Base-by-base conservation (phyloP, 2,888 invertebrate species). In the Eurois occulta region DNA sequence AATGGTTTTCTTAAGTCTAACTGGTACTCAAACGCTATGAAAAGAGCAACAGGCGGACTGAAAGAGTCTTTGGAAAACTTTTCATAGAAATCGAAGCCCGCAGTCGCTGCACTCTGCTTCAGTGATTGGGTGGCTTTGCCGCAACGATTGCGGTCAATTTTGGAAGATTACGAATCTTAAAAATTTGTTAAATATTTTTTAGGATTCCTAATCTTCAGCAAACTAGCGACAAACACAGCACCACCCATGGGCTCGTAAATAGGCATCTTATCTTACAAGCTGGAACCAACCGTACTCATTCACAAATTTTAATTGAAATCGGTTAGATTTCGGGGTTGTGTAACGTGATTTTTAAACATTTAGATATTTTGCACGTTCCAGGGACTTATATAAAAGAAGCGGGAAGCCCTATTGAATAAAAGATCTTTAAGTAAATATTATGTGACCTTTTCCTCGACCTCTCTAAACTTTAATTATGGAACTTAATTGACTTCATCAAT, bases 401-500 rank as follows among this genome's bases (percentile, higher is more conserved):
- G n/a, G n/a, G n/a, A n/a, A n/a, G n/a, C n/a, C 43, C 32, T 38
- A 43, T 35, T 60, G 24, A 46, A 41, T 52, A 13, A 41, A 65
- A 60, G 16, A 38, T 60, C 41, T 18, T 35, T 52, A 13, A 18
- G 62, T 79, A 72, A 38, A 73, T 41, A 48, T 64, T 43, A 21
- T 10, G 52, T 65, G 66, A 38, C 38, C 46, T 32, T 74, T 74
- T 55, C 32, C 32, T 48, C 38, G 28, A 43, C 38, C 35, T 60
- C 18, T 70, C 43, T 28, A n/a, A 75, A 55, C 48, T 67, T 80
- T 62, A 46, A 70, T 80, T 80, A 66, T 7, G 28, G 18, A 24
- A 48, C n/a, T 60, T 60, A 80, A 74, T 74, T 70, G 65, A 35
- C 35, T n/a, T 66, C 66, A 60, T 74, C 43, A 43, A 70, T 62